These are phyloP conservation scores for Gila orcuttii DNA, from an alignment of 2,113 vertebrate genomes.

Conservation along the genomic window DNA sequence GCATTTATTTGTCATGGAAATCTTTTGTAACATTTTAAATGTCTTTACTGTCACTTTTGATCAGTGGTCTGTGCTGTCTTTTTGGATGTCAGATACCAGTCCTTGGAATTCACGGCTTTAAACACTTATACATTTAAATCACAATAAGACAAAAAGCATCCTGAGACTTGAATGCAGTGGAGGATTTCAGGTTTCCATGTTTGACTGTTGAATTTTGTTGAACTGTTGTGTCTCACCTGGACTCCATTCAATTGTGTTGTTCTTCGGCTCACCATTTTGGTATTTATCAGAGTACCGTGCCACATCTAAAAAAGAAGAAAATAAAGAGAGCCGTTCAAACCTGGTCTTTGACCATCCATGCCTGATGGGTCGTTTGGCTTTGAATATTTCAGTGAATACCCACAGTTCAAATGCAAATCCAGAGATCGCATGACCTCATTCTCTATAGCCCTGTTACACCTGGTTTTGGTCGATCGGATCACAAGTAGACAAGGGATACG, in stretches of 20 bases:
- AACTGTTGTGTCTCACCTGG: slow-evolving; percentile 71
- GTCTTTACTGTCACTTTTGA: too few species aligned
- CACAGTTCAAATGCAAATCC: slow-evolving; percentile 22
- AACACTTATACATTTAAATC: too few species aligned
- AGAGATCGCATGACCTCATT: not conserved
- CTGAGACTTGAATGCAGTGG: not conserved
- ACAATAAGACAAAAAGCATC: too few species aligned
- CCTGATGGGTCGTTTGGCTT: not conserved
- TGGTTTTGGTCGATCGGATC: too few species aligned
- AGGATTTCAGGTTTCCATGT: not conserved
- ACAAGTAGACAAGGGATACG: too few species aligned
- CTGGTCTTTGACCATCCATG: not conserved
- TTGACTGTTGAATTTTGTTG: not conserved
- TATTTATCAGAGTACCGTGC: slow-evolving; percentile 87
- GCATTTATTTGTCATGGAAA: too few species aligned
- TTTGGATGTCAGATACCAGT: too few species aligned
- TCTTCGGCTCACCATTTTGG: slow-evolving; percentile 74
- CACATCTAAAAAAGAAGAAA: slow-evolving; percentile 70
- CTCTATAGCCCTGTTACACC: not conserved
- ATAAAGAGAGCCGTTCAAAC: not conserved
- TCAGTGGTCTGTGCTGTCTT: too few species aligned
- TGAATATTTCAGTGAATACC: not conserved
- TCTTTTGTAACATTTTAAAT: too few species aligned
- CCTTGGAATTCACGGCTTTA: too few species aligned
- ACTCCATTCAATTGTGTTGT: slow-evolving; percentile 81